Conservation (phyloP, 2,797 vertebrate genomes). For the Harpagifer antarcticus region DNA sequence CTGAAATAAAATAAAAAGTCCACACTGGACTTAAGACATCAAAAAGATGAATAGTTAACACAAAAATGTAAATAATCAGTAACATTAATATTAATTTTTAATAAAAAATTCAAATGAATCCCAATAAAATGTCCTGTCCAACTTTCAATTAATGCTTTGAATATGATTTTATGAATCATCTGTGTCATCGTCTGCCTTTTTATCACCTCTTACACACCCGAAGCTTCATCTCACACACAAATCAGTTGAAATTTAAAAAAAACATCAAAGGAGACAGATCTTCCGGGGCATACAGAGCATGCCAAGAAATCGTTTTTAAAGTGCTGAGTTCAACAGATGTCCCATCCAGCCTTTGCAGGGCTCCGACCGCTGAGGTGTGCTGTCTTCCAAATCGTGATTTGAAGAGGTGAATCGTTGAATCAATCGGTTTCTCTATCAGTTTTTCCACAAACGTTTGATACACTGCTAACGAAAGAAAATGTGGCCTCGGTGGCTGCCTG, state of each 20-base stretch:
- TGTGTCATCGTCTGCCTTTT: constrained; percentile 31
- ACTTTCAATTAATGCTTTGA: constrained; percentile 21
- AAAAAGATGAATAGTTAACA: constrained; percentile 5
- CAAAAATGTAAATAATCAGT: constrained; percentile 4
- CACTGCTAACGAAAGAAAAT: not conserved
- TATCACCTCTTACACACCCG: constrained; percentile 29
- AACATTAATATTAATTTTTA: constrained; percentile 8
- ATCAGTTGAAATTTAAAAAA: constrained; percentile 61
- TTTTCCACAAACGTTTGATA: constrained; percentile 25
- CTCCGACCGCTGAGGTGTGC: constrained; percentile 15
- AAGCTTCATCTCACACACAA: constrained; percentile 47
- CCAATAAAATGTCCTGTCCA: not conserved
- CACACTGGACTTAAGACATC: not conserved
- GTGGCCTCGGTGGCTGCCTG: not conserved
- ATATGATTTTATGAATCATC: constrained; percentile 26
- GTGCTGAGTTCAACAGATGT: constrained; percentile 65
- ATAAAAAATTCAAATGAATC: not conserved
- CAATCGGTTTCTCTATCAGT: constrained; percentile 27
- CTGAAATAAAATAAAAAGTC: not conserved
- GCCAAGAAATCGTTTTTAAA: constrained; percentile 57
- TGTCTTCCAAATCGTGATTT: constrained; percentile 36
- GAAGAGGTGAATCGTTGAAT: constrained; percentile 6
- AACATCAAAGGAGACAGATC: constrained; percentile 61
- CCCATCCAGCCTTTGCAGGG: constrained; percentile 38
- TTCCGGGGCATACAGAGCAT: constrained; percentile 30